Evolutionary conservation across 2,797 vertebrate species (phyloP).

Genomic region (Numenius phaeopus): DNA sequence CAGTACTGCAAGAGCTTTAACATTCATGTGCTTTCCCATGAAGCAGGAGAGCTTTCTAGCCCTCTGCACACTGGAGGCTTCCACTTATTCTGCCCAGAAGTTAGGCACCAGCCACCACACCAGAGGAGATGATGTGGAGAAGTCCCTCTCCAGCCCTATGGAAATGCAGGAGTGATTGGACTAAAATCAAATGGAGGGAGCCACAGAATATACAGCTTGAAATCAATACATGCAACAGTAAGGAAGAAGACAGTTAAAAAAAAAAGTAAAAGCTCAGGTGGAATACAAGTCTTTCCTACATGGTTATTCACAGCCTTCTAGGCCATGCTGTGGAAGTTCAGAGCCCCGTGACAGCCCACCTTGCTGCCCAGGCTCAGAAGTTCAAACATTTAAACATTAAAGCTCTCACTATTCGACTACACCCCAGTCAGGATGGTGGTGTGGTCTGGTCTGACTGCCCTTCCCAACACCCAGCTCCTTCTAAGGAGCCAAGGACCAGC

Average conservation of each 20-base stretch:
- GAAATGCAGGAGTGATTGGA: neutral
- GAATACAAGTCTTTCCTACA: neutral
- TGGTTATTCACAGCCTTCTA: neutral
- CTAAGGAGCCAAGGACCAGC: neutral
- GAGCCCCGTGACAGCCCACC: neutral
- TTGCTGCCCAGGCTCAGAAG: neutral
- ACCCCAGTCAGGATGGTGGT: neutral
- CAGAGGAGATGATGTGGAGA: neutral
- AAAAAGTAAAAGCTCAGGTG: neutral
- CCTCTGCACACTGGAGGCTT: neutral
- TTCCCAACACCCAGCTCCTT: neutral
- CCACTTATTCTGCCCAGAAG: neutral
- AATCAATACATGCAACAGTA: neutral
- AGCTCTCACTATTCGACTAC: neutral
- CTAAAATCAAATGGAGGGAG: rapidly evolving
- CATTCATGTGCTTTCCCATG: neutral
- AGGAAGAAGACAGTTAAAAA: neutral
- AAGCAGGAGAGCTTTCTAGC: neutral
- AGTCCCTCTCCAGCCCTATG: neutral
- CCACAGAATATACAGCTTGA: neutral
- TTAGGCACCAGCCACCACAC: neutral
- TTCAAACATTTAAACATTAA: neutral
- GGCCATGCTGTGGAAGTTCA: neutral
- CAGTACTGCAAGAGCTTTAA: neutral
- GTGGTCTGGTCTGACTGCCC: neutral